Percentiles rank a stretch among this genome's conserved stretches.
phyloP scores from a whole-genome alignment of 2,797 vertebrate species.

The Peromyscus nudipes region DNA sequence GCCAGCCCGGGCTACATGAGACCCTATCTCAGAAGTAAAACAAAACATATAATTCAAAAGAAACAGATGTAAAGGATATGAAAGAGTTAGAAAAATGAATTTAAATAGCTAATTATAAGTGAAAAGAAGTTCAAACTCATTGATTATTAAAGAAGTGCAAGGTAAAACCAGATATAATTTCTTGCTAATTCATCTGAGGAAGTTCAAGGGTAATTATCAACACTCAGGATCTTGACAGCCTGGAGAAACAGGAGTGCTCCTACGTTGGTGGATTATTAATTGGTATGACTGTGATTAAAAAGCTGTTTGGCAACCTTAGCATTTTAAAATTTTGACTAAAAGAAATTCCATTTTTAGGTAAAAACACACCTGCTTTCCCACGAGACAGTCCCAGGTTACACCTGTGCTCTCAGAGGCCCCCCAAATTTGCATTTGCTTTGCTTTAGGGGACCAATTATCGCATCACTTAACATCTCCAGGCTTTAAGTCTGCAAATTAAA shows the following conservation, averaged over 20 bases:
- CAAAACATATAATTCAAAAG: constrained; percentile 15
- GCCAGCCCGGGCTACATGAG: not conserved
- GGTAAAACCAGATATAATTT: constrained; percentile 42
- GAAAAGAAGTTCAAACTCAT: constrained; percentile 13
- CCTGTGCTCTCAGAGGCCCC: not conserved
- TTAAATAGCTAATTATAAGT: constrained; percentile 23
- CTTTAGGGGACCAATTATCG: not conserved
- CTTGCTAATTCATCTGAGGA: constrained; percentile 40
- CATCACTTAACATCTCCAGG: constrained; percentile 39
- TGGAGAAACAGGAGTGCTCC: not conserved
- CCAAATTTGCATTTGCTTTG: not conserved
- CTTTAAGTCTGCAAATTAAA: constrained; percentile 27
- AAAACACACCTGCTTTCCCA: constrained; percentile 25
- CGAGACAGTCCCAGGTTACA: not conserved
- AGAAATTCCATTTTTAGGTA: constrained; percentile 53
- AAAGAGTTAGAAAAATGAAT: constrained; percentile 32
- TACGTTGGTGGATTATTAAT: not conserved
- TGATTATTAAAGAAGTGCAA: constrained; percentile 40
- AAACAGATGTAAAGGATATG: not conserved
- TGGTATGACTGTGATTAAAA: not conserved
- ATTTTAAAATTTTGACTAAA: constrained; percentile 10
- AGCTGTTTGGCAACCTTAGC: not conserved
- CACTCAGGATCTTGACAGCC: not conserved
- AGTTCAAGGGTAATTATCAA: constrained; percentile 37
- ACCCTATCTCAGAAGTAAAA: not conserved